phyloP scores from a whole-genome alignment of 2,888 invertebrate species.

The Pristionchus arcanus region DNA sequence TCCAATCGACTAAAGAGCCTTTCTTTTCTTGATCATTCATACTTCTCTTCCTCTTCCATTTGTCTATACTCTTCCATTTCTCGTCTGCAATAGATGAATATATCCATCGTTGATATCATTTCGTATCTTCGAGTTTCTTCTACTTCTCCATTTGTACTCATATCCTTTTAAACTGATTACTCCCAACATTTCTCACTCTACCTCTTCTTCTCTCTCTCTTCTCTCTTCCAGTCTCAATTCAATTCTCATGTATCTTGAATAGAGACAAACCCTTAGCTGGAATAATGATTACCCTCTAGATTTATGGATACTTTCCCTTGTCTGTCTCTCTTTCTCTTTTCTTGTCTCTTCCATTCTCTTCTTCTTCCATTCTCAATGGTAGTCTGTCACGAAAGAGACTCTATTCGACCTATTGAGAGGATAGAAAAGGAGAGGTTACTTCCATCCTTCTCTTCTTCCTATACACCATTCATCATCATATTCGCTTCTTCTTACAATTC shows the following conservation, averaged over 20 bases:
- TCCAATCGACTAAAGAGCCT: slow-evolving; percentile 36
- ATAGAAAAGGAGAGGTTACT: not conserved
- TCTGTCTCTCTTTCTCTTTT: not conserved
- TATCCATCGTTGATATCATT: not conserved
- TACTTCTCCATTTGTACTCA: not conserved
- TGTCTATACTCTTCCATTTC: slow-evolving; percentile 28
- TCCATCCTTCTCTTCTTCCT: not conserved
- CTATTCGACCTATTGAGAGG: slow-evolving; percentile 6
- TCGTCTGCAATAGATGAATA: not conserved
- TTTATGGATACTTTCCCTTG: not conserved
- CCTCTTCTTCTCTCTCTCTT: not conserved
- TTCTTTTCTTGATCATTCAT: slow-evolving; percentile 14
- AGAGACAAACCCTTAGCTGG: not conserved
- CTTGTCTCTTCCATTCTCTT: not conserved
- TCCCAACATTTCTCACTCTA: not conserved
- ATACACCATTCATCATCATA: not conserved
- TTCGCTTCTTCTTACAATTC: not conserved
- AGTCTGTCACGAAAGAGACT: slow-evolving; percentile 10
- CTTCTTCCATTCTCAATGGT: not conserved
- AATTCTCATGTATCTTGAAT: not conserved
- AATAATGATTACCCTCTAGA: slow-evolving; percentile 31
- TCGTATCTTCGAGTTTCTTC: not conserved
- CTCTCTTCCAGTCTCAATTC: slow-evolving; percentile 1
- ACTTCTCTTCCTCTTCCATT: slow-evolving; percentile 33
- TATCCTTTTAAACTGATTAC: not conserved